Conservation (phyloP, 2,113 vertebrate species). For the Poeciliopsis retropinna region DNA sequence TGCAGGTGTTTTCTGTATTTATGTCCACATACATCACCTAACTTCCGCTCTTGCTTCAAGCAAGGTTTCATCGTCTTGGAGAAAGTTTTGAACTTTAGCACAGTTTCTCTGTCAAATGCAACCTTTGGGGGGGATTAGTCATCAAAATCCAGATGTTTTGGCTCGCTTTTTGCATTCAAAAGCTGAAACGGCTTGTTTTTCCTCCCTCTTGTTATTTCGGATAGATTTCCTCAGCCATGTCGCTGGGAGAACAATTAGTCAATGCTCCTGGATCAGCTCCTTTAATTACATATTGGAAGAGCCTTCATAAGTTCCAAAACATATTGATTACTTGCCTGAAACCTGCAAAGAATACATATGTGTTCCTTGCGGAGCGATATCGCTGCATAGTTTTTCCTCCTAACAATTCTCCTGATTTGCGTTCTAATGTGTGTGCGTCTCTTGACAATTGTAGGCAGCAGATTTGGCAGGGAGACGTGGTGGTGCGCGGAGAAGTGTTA, state of each 20-base stretch:
- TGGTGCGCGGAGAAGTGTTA: slow-evolving; percentile 49
- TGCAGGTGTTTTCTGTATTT: slow-evolving; percentile 3
- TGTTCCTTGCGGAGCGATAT: slow-evolving; percentile 26
- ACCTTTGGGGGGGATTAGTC: slow-evolving; percentile 43
- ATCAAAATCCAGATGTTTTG: slow-evolving; percentile 61
- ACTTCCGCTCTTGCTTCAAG: slow-evolving; percentile 13
- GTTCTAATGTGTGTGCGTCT: slow-evolving; percentile 21
- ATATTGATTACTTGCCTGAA: slow-evolving; percentile 57
- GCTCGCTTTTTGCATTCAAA: slow-evolving; percentile 13
- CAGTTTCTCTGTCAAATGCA: slow-evolving; percentile 25
- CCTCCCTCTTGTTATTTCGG: not conserved
- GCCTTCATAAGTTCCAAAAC: slow-evolving; percentile 51
- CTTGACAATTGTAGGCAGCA: slow-evolving; percentile 61
- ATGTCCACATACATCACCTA: slow-evolving; percentile 18
- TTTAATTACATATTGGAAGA: slow-evolving; percentile 69
- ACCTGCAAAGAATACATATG: slow-evolving; percentile 50
- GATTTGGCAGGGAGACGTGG: slow-evolving; percentile 56
- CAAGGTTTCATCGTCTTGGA: slow-evolving; percentile 31
- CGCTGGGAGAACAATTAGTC: slow-evolving; percentile 35
- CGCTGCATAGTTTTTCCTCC: slow-evolving; percentile 35
- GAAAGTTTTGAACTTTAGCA: slow-evolving; percentile 29
- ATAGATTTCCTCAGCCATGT: not conserved
- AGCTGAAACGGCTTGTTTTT: slow-evolving; percentile 9
- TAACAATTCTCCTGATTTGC: slow-evolving; percentile 56
- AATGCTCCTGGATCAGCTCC: slow-evolving; percentile 48